phyloP scores from a whole-genome alignment of 2,888 invertebrate species.

The Ophion ellenae region DNA sequence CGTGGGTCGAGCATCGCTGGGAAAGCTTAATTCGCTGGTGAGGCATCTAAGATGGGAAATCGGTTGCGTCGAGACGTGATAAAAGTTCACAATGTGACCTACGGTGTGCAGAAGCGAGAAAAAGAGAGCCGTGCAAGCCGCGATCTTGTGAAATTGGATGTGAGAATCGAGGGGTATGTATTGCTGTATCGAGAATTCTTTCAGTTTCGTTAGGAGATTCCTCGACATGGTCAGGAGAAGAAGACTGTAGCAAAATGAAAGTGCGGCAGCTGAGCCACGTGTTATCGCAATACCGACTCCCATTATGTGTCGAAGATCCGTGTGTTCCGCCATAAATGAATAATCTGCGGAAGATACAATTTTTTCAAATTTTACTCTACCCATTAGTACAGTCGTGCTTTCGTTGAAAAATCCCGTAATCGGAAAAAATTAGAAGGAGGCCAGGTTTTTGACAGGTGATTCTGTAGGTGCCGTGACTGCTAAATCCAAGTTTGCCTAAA shows the following conservation, averaged over 20 bases:
- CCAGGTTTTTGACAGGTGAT: no score
- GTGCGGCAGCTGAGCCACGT: slow-evolving; percentile 95
- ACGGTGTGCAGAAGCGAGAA: slow-evolving; percentile 96
- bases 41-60: slow-evolving; percentile 95
- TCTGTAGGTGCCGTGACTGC: no score
- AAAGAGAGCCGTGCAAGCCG: slow-evolving; percentile 96
- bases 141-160: slow-evolving; percentile 98
- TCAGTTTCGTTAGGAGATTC: slow-evolving; percentile 95
- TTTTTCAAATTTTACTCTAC: not conserved
- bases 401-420: no score
- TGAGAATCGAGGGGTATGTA: slow-evolving; percentile 97
- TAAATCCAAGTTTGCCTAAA: no score
- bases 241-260: slow-evolving; percentile 97
- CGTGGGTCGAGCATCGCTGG: slow-evolving; percentile 96
- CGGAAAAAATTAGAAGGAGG: no score
- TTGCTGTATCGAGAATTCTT: slow-evolving; percentile 97
- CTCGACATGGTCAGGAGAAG: slow-evolving; percentile 96
- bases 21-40: slow-evolving; percentile 96
- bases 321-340: slow-evolving; percentile 98
- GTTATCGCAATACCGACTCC: slow-evolving; percentile 98
- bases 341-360: slow-evolving; percentile 87
- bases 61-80: slow-evolving; percentile 98
- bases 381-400: not conserved
- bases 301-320: slow-evolving; percentile 97
- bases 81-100: slow-evolving; percentile 98